These are phyloP conservation scores for Aphidius gifuensis DNA, from an alignment of 1,140 invertebrate genomes.

Conservation along the genomic window DNA sequence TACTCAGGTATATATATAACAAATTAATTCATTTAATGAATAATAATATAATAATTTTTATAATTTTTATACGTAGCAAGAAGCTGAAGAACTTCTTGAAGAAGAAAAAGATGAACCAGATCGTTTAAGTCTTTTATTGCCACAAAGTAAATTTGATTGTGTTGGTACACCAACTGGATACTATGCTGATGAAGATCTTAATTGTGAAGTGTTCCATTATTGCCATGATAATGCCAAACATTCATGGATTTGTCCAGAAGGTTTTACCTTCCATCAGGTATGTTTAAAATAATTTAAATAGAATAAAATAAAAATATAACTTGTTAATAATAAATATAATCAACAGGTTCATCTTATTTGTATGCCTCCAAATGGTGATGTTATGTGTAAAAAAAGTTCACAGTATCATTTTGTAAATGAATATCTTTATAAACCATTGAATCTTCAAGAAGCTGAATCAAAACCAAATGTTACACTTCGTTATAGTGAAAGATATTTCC, in stretches of 20 bases:
- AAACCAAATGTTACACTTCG: slow-evolving; percentile 78
- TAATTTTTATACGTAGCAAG: slow-evolving; percentile 23
- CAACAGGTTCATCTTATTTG: slow-evolving; percentile 83
- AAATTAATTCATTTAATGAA: neutral
- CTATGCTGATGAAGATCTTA: slow-evolving; percentile 84
- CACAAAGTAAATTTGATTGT: slow-evolving; percentile 82
- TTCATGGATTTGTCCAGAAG: slow-evolving; percentile 90
- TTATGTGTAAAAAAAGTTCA: slow-evolving; percentile 84
- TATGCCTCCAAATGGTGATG: slow-evolving; percentile 85
- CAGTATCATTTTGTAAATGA: slow-evolving; percentile 92
- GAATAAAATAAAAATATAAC: slow-evolving; percentile 5
- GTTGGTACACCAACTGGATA: slow-evolving; percentile 79
- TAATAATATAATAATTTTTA: neutral
- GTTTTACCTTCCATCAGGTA: slow-evolving; percentile 89
- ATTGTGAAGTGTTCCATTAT: slow-evolving; percentile 92
- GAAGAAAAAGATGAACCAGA: slow-evolving; percentile 83
- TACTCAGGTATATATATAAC: slow-evolving; percentile 21
- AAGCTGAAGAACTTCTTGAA: slow-evolving; percentile 61
- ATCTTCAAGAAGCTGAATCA: slow-evolving; percentile 73
- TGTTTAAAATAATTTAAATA: slow-evolving; percentile 7
- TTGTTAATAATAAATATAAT: slow-evolving; percentile 17
- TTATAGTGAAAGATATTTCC: slow-evolving; percentile 83
- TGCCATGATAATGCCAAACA: slow-evolving; percentile 87
- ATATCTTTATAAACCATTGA: slow-evolving; percentile 85
- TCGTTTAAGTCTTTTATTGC: slow-evolving; percentile 72